Evolutionary conservation across 2,797 vertebrate species (phyloP).

Genomic region (Pangasius larnaudii): DNA sequence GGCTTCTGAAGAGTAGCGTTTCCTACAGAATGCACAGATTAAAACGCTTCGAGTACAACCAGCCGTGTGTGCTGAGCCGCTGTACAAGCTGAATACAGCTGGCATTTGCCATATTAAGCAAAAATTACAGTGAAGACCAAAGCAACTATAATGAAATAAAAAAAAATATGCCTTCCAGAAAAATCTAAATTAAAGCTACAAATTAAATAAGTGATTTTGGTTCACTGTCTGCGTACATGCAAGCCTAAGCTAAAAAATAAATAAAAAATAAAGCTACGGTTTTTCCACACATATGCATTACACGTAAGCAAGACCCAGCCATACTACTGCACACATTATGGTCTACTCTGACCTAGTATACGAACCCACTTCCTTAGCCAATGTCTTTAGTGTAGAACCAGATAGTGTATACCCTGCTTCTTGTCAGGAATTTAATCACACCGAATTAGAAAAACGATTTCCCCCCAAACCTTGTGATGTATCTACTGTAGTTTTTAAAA

Average conservation of each 20-base stretch:
- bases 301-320: too few relatives aligned
- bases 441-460: background rate
- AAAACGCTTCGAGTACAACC: slow-evolving; percentile 4
- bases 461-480: background rate
- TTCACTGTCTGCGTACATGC: background rate
- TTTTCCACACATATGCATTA: background rate
- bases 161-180: background rate
- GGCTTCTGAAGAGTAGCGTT: slow-evolving; percentile 21
- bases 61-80: background rate
- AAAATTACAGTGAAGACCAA: background rate
- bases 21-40: slow-evolving; percentile 16
- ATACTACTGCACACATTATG: background rate
- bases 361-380: background rate
- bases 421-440: background rate
- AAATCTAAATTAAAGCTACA: background rate
- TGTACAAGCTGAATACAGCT: background rate
- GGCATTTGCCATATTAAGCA: background rate
- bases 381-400: background rate
- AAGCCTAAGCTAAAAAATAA: background rate
- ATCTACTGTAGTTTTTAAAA: background rate
- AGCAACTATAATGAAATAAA: background rate
- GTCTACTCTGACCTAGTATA: background rate
- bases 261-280: too few relatives aligned
- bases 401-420: background rate
- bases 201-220: background rate